Evolutionary conservation across 2,113 vertebrate genomes (phyloP).

Genomic region (Rhizomys pruinosus): DNA sequence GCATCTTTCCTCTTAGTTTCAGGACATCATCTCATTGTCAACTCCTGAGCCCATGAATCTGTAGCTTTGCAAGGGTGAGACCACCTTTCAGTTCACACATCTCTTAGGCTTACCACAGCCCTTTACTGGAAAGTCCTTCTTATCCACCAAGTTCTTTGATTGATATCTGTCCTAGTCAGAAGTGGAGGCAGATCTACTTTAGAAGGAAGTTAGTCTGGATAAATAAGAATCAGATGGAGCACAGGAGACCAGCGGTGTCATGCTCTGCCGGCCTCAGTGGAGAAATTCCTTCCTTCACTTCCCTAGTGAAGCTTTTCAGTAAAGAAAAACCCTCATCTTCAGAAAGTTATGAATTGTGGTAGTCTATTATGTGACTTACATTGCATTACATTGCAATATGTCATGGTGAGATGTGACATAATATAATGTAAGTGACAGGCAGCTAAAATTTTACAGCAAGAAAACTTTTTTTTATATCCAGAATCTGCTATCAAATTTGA

Average conservation of each 20-base stretch:
- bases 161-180: neutral
- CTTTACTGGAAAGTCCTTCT: neutral
- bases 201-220: neutral
- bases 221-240: neutral
- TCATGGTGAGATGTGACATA: conserved; percentile 66
- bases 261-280: conserved; percentile 34
- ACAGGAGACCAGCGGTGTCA: neutral
- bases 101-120: neutral
- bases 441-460: conserved; percentile 82
- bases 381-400: conserved; percentile 65
- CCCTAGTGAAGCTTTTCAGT: conserved; percentile 4
- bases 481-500: conserved; percentile 81
- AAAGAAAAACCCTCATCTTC: conserved; percentile 46
- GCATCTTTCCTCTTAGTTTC: neutral
- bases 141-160: neutral
- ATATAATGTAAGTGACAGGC: conserved; percentile 76
- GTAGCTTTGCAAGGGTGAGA: neutral
- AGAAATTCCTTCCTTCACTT: conserved; percentile 11
- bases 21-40: neutral
- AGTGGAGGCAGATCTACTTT: neutral
- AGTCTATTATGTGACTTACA: conserved; percentile 76
- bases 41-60: neutral
- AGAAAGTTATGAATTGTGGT: conserved; percentile 57
- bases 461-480: conserved; percentile 76
- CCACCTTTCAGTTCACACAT: neutral